phyloP scores from a whole-genome alignment of 2,888 invertebrate species.

The Pemphredon lugubris region DNA sequence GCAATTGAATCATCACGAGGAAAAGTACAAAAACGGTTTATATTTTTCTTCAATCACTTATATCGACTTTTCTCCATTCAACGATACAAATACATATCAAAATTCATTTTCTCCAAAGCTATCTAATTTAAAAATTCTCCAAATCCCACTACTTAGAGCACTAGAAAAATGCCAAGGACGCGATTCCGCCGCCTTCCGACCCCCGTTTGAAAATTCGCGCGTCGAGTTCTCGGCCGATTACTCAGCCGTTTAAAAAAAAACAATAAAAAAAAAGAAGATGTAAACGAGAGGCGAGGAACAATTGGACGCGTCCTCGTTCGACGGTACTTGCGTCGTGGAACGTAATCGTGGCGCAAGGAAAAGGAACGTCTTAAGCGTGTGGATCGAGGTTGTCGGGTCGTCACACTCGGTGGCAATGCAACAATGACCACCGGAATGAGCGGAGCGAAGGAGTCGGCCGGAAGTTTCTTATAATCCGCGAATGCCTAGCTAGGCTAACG shows the following conservation, averaged over 20 bases:
- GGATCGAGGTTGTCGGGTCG: slow-evolving; percentile 77
- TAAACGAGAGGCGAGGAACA: slow-evolving; percentile 5
- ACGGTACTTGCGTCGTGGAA: slow-evolving; percentile 59
- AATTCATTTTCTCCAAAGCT: no score
- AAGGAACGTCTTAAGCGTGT: slow-evolving; percentile 50
- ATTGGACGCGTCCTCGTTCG: slow-evolving; percentile 46
- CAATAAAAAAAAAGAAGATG: no score
- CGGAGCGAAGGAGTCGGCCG: slow-evolving; percentile 65
- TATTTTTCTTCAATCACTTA: background rate
- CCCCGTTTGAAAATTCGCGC: no score
- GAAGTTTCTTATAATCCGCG: slow-evolving; percentile 72
- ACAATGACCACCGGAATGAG: slow-evolving; percentile 74
- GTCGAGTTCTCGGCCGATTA: no score
- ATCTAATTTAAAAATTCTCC: background rate
- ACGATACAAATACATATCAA: background rate
- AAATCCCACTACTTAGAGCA: background rate
- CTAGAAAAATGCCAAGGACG: background rate
- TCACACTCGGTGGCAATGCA: slow-evolving; percentile 75
- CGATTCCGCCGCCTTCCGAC: no score
- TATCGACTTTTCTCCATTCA: background rate
- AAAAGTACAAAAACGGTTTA: no score
- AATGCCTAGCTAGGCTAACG: slow-evolving; percentile 54
- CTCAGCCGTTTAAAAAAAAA: no score
- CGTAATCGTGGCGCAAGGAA: slow-evolving; percentile 48
- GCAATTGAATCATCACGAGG: no score